Evolutionary conservation across 2,888 invertebrate genomes (phyloP), one percentile per base, ranked within the genome.

Genomic region (Tachystola acroxantha): DNA sequence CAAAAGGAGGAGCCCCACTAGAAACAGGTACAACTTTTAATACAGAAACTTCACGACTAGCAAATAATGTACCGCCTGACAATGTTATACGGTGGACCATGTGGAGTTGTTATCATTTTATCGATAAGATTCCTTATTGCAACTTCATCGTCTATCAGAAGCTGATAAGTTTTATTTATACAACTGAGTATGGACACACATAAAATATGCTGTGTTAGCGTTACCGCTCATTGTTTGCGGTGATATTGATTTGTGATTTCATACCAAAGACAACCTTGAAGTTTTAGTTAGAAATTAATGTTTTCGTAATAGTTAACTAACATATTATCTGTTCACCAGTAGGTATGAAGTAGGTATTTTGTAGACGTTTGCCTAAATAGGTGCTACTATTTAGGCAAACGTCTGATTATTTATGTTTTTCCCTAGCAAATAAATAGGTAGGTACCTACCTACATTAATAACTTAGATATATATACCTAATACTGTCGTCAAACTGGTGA

Each of bases 1-100:
- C 7, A 77, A 68, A 48, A 61, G 65, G 51, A 75, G 54, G 48
- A 59, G 42, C 39, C 64, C 60, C 42, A 34, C 36, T 14, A 53
- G 62, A 42, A 48, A 43, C 53, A 78, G 77, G 78, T 78, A 71
- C 57, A 6, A 7, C 9, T 24, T 9, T 24, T 7, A 24, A n/a
- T 9, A 7, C 7, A 24, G 5, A 11, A 27, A 27, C n/a, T n/a
- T n/a, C n/a, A n/a, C n/a, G n/a, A n/a, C 10, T 26, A 2, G 5
- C 11, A 11, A 16, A 34, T 10, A 2, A 27, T 27, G 27, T 16
- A 27, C 10, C 11, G 11, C 6, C 5, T 11, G 7, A 27, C 6
- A n/a, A 22, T 22, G 22, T n/a, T n/a, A 24, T 24, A 27, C 6
- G 27, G 6, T 27, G 10, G 11, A n/a, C 10, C 27, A 12, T n/a